A percentile compares a stretch with the other conserved stretches of the same genome.
These are phyloP conservation scores for Rhorus exstirpatorius DNA, from an alignment of 2,888 invertebrate species.

Conservation along the genomic window DNA sequence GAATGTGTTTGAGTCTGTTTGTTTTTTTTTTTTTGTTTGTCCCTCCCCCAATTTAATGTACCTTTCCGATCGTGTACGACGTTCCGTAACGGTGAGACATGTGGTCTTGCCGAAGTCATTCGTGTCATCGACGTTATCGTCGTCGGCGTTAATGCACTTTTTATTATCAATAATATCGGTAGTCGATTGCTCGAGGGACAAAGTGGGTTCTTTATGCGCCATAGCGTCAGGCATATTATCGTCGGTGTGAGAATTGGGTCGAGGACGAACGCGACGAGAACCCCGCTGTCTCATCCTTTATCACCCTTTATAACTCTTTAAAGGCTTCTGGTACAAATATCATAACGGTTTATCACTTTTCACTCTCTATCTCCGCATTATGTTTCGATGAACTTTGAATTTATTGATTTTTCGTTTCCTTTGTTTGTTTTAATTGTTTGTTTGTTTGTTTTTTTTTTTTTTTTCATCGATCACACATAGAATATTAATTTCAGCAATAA, in stretches of 20 bases:
- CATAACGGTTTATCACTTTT: constrained; percentile 65
- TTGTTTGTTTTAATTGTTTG: no score
- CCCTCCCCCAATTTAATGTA: constrained; percentile 68
- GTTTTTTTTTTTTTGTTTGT: constrained; percentile 35
- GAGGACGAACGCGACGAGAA: constrained; percentile 78
- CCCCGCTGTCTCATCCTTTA: constrained; percentile 80
- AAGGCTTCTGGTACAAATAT: constrained; percentile 69
- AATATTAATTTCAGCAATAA: no score
- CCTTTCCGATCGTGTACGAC: constrained; percentile 83
- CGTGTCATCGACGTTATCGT: constrained; percentile 67
- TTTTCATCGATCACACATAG: no score
- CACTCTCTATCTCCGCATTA: constrained; percentile 12
- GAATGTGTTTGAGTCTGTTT: constrained; percentile 43
- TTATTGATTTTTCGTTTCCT: neutral
- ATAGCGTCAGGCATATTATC: constrained; percentile 77
- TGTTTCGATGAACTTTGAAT: constrained; percentile 1
- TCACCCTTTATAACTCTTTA: constrained; percentile 71
- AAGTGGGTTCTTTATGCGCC: constrained; percentile 76
- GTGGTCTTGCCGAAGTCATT: constrained; percentile 60
- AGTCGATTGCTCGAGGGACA: constrained; percentile 75
- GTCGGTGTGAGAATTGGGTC: constrained; percentile 78
- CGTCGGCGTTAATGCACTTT: constrained; percentile 71
- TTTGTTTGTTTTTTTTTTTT: no score
- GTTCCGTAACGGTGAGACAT: constrained; percentile 72
- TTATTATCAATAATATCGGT: constrained; percentile 74